Conservation (phyloP, 2,113 vertebrate genomes). For the Hiodon tergisus region DNA sequence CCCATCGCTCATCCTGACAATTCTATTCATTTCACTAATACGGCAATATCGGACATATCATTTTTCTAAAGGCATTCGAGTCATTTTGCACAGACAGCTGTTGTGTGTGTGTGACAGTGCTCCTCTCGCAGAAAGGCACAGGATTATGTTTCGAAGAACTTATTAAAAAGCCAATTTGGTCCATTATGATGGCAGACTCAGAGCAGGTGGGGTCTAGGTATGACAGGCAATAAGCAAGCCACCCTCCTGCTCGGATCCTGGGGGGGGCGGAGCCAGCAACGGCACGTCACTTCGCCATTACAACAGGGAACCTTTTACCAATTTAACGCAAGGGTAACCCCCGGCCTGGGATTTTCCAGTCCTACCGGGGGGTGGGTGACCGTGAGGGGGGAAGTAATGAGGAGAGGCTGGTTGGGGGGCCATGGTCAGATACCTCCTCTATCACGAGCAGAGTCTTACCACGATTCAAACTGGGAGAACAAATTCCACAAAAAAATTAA, state of each 20-base stretch:
- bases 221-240: background rate
- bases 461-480: too few relatives aligned
- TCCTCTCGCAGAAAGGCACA: too few relatives aligned
- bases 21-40: too few relatives aligned
- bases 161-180: background rate
- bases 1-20: too few relatives aligned
- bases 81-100: too few relatives aligned
- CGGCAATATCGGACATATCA: too few relatives aligned
- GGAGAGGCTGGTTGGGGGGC: background rate
- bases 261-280: background rate
- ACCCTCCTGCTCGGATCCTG: background rate
- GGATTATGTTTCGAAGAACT: too few relatives aligned
- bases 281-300: background rate
- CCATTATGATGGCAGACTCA: too few relatives aligned
- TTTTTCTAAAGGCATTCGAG: too few relatives aligned
- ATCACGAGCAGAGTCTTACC: too few relatives aligned
- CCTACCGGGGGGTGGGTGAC: background rate
- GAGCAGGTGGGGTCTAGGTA: background rate
- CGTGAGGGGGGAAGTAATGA: slow-evolving; percentile 1
- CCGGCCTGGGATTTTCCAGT: background rate
- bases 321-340: slow-evolving; percentile 14
- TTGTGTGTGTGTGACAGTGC: too few relatives aligned
- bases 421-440: background rate
- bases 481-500: too few relatives aligned
- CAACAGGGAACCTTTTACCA: slow-evolving; percentile 14